These are phyloP conservation scores for Perithous albicinctus DNA, from an alignment of 2,888 invertebrate genomes.

Conservation along the genomic window DNA sequence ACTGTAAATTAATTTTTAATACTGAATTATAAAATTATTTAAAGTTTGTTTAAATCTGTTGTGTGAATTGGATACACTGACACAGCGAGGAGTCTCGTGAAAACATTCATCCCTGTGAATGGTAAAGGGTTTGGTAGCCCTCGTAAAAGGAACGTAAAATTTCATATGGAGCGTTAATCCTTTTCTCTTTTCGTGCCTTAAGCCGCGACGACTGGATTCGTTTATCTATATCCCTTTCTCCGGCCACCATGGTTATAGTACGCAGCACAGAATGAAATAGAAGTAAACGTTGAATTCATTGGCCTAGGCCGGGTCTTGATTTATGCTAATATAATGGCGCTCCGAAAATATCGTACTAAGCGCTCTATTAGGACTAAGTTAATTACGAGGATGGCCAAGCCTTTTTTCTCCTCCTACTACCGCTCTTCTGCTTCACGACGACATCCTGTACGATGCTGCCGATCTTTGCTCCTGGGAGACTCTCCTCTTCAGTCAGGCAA, in stretches of 20 bases:
- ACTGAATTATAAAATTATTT: background rate
- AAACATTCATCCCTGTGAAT: constrained; percentile 22
- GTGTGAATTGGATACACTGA: too few relatives aligned
- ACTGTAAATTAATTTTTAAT: too few relatives aligned
- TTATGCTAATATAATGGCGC: constrained; percentile 78
- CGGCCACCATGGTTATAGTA: constrained; percentile 12
- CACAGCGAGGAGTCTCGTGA: background rate
- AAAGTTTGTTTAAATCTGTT: background rate
- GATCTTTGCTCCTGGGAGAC: constrained; percentile 28
- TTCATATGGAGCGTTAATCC: constrained; percentile 39
- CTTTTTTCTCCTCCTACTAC: constrained; percentile 73
- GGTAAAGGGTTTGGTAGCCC: constrained; percentile 3
- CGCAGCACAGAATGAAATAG: constrained; percentile 24
- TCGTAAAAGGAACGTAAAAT: constrained; percentile 6
- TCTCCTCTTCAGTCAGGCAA: constrained; percentile 47
- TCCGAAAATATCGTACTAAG: constrained; percentile 76
- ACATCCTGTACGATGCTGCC: constrained; percentile 62
- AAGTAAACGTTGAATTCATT: constrained; percentile 50
- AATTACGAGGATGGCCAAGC: constrained; percentile 75
- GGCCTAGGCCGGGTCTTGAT: constrained; percentile 70
- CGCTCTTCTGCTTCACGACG: constrained; percentile 59
- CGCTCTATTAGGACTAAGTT: constrained; percentile 81
- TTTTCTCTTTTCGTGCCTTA: constrained; percentile 28
- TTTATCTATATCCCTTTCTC: constrained; percentile 37
- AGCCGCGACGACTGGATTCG: constrained; percentile 9